Conservation (phyloP, 2,113 vertebrate species). For the Tachuris rubrigastra region DNA sequence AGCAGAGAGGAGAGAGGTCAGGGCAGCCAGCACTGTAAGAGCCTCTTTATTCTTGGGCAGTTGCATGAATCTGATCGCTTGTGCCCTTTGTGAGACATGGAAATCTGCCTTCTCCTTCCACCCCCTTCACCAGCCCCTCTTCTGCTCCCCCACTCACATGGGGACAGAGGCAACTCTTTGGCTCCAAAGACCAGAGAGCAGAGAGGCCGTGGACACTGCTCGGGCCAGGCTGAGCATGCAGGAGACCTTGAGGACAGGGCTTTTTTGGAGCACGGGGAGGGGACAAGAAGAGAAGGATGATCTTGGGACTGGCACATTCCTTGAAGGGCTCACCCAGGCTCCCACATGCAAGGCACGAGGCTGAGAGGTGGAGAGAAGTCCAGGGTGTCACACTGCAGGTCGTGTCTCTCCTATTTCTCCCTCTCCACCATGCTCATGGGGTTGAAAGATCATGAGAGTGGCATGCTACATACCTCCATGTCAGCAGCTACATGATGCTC, state of each 20-base stretch:
- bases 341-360: rapidly evolving
- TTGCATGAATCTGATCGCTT: constrained; percentile 64
- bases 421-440: rapidly evolving
- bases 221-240: rapidly evolving
- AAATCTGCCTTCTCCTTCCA: constrained; percentile 57
- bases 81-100: constrained; percentile 64
- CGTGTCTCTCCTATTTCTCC: background rate
- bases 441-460: background rate
- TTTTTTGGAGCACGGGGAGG: background rate
- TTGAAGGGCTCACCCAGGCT: background rate
- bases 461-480: background rate
- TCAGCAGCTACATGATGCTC: background rate
- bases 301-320: rapidly evolving
- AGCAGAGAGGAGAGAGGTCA: constrained; percentile 64
- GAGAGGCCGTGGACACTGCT: background rate
- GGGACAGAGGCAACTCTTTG: background rate
- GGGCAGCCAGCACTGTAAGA: constrained; percentile 62
- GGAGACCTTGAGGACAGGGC: background rate
- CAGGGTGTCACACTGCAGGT: background rate
- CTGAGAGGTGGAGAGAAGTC: background rate
- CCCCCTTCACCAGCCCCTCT: background rate
- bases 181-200: background rate
- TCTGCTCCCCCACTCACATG: background rate
- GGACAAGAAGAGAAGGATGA: background rate
- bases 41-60: constrained; percentile 66